Evolutionary conservation across 2,113 vertebrate genomes (phyloP).

Genomic region (Anolis carolinensis): DNA sequence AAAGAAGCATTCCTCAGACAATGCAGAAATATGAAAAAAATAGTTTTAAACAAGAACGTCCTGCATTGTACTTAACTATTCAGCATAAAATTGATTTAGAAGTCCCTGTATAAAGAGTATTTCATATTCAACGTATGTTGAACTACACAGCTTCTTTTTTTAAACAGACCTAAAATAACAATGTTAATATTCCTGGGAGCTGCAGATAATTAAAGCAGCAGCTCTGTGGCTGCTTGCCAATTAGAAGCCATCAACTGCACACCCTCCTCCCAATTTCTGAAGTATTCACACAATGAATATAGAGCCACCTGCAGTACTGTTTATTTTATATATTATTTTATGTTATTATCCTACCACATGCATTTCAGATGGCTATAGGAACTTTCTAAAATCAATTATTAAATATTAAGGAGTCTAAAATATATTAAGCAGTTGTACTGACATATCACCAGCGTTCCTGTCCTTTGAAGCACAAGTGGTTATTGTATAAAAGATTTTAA

Average conservation of each 20-base stretch:
- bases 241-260: conserved; percentile 58
- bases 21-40: background rate
- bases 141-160: conserved; percentile 53
- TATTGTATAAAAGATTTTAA: background rate
- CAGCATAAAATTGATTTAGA: background rate
- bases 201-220: conserved; percentile 72
- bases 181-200: conserved; percentile 64
- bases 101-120: conserved; percentile 54
- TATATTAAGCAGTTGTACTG: conserved; percentile 11
- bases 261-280: conserved; percentile 32
- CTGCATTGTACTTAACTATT: conserved; percentile 1
- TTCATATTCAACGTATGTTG: conserved; percentile 45
- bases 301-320: conserved; percentile 40
- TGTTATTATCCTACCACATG: background rate
- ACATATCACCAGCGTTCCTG: background rate
- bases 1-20: background rate
- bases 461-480: background rate
- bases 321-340: conserved; percentile 34
- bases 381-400: conserved; percentile 38
- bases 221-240: conserved; percentile 72
- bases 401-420: conserved; percentile 51
- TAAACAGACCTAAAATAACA: background rate
- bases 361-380: background rate
- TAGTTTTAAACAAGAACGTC: background rate
- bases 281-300: conserved; percentile 48